phyloP scores from a whole-genome alignment of 1,140 invertebrate genomes.

The Heliconius melpomene region DNA sequence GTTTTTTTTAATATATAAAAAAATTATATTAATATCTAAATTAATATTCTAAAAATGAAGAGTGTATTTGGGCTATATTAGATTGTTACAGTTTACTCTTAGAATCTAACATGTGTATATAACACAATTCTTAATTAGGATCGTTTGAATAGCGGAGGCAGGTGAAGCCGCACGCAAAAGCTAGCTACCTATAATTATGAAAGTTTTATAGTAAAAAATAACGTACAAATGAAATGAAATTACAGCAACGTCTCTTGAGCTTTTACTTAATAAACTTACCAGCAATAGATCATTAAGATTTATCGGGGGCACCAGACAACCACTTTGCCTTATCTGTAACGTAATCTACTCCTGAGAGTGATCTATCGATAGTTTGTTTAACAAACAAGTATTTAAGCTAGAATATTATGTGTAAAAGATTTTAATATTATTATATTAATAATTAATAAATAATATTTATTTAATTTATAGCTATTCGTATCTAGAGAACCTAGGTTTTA shows the following conservation, averaged over 20 bases:
- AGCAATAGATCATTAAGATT: slow-evolving; percentile 39
- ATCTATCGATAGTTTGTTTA: slow-evolving; percentile 23
- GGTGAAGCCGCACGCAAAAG: not conserved
- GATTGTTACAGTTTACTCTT: too few species aligned
- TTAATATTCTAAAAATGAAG: too few species aligned
- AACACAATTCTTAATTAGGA: not conserved
- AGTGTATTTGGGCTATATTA: too few species aligned
- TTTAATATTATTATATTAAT: not conserved
- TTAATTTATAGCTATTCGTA: too few species aligned
- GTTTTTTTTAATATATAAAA: too few species aligned
- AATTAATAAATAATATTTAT: not conserved
- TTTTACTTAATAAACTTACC: slow-evolving; percentile 32
- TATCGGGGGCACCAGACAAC: slow-evolving; percentile 33
- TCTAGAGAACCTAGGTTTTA: too few species aligned
- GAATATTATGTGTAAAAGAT: not conserved
- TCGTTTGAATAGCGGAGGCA: not conserved
- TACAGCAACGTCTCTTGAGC: not conserved
- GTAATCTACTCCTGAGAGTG: slow-evolving; percentile 28
- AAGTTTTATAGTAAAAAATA: not conserved
- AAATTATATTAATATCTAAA: too few species aligned
- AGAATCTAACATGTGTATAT: not conserved
- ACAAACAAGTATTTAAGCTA: not conserved
- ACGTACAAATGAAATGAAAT: not conserved
- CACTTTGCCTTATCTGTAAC: slow-evolving; percentile 28
- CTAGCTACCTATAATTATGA: not conserved